phyloP scores from a whole-genome alignment of 2,797 vertebrate species.

The Valencia hispanica region DNA sequence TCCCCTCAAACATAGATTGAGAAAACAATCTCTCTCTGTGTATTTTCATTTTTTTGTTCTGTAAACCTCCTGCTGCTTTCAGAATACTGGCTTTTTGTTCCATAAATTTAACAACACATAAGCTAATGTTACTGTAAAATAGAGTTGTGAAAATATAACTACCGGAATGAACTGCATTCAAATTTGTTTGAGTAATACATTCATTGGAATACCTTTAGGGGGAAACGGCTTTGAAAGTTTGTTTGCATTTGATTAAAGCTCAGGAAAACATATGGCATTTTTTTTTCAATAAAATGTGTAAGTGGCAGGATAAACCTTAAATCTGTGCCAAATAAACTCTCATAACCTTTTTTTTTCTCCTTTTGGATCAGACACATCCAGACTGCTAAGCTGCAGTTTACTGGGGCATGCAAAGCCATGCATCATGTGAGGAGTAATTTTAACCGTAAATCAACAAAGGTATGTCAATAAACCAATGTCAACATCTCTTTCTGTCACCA shows the following conservation, averaged over 20 bases:
- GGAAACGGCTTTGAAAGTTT: neutral
- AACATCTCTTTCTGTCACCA: slow-evolving; percentile 43
- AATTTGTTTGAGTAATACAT: slow-evolving; percentile 3
- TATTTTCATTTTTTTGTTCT: slow-evolving; percentile 32
- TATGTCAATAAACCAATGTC: slow-evolving; percentile 54
- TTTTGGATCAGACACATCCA: slow-evolving; percentile 21
- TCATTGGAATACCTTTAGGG: neutral
- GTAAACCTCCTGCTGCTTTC: slow-evolving; percentile 21
- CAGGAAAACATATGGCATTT: neutral
- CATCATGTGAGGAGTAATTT: slow-evolving; percentile 45
- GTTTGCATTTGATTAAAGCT: neutral
- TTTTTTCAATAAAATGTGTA: neutral
- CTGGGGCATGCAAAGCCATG: slow-evolving; percentile 36
- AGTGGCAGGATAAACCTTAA: neutral
- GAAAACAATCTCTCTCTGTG: slow-evolving; percentile 61
- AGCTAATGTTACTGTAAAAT: slow-evolving; percentile 16
- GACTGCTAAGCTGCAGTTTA: slow-evolving; percentile 29
- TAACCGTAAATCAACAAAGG: slow-evolving; percentile 59
- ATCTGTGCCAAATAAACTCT: neutral
- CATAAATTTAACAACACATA: neutral
- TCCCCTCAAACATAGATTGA: slow-evolving; percentile 63
- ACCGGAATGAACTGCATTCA: neutral
- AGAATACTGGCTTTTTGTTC: slow-evolving; percentile 5
- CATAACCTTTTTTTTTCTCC: slow-evolving; percentile 2
- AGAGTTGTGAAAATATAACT: neutral